Conservation (phyloP, 2,888 invertebrate species). For the Criorhina ranunculi region DNA sequence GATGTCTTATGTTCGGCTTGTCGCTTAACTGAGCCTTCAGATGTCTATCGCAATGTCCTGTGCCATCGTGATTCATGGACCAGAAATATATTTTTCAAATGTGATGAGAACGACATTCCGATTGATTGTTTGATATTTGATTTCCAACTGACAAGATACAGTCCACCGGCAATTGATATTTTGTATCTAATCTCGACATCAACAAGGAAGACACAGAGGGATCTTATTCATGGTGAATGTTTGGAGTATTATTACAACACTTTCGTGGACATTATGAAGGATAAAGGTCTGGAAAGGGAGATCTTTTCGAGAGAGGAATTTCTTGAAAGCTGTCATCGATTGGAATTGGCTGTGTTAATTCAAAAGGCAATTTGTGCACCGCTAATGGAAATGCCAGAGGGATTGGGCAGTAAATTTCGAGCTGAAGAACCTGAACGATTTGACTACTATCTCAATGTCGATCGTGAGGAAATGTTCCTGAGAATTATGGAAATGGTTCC, state of each 20-base stretch:
- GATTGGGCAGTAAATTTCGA: conserved; percentile 81
- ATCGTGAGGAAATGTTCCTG: conserved; percentile 83
- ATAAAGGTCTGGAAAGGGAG: conserved; percentile 67
- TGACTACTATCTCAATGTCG: conserved; percentile 82
- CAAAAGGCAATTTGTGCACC: conserved; percentile 83
- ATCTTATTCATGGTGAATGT: conserved; percentile 81
- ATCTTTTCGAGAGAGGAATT: conserved; percentile 82
- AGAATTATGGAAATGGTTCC: conserved; percentile 82
- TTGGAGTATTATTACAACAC: conserved; percentile 84
- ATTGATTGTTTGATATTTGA: conserved; percentile 85
- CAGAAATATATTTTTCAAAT: conserved; percentile 82
- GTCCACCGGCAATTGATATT: conserved; percentile 86
- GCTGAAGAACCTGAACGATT: conserved; percentile 82
- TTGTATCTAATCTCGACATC: conserved; percentile 85
- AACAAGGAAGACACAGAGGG: conserved; percentile 82
- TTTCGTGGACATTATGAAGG: conserved; percentile 78
- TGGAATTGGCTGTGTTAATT: conserved; percentile 81
- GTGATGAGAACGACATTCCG: conserved; percentile 80
- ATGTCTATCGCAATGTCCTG: conserved; percentile 84
- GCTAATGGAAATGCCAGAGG: conserved; percentile 82
- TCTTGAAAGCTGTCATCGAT: conserved; percentile 80
- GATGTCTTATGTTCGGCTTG: conserved; percentile 78
- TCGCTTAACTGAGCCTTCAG: conserved; percentile 79
- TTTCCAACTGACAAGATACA: conserved; percentile 86
- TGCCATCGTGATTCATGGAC: conserved; percentile 84